These are phyloP conservation scores for Drosophila melanosoma DNA, from an alignment of 2,888 invertebrate species.

Conservation along the genomic window DNA sequence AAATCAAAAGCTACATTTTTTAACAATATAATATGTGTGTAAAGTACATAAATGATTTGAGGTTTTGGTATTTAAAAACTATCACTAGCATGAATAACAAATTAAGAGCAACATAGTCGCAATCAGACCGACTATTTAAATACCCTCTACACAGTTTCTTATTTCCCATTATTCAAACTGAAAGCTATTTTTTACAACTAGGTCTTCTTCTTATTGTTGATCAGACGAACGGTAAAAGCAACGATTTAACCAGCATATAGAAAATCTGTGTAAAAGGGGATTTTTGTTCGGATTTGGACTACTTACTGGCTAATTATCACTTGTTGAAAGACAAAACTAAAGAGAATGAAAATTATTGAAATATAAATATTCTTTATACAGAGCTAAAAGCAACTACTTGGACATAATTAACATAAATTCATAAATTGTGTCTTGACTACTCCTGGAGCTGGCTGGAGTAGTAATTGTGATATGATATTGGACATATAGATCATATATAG, in stretches of 20 bases:
- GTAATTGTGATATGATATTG: constrained; percentile 67
- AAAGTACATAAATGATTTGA: constrained; percentile 40
- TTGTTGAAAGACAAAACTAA: constrained; percentile 43
- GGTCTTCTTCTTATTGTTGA: background rate
- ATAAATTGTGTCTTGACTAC: constrained; percentile 30
- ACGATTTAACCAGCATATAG: background rate
- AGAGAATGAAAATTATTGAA: constrained; percentile 23
- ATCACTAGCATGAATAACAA: constrained; percentile 77
- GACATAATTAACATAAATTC: constrained; percentile 14
- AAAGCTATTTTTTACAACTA: background rate
- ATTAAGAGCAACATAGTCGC: constrained; percentile 52
- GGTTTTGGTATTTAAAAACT: constrained; percentile 57
- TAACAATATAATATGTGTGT: constrained; percentile 6
- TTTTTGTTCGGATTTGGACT: constrained; percentile 4
- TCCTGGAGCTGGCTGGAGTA: constrained; percentile 22
- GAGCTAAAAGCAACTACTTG: constrained; percentile 24
- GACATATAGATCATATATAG: constrained; percentile 44
- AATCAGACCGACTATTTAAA: constrained; percentile 26
- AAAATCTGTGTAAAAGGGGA: constrained; percentile 21
- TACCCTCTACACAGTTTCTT: constrained; percentile 44
- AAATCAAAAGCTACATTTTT: constrained; percentile 51
- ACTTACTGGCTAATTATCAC: constrained; percentile 59
- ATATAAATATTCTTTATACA: constrained; percentile 41
- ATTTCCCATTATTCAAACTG: background rate
- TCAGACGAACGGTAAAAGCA: background rate